Conservation (phyloP, 2,113 vertebrate species). For the Lontra canadensis region DNA sequence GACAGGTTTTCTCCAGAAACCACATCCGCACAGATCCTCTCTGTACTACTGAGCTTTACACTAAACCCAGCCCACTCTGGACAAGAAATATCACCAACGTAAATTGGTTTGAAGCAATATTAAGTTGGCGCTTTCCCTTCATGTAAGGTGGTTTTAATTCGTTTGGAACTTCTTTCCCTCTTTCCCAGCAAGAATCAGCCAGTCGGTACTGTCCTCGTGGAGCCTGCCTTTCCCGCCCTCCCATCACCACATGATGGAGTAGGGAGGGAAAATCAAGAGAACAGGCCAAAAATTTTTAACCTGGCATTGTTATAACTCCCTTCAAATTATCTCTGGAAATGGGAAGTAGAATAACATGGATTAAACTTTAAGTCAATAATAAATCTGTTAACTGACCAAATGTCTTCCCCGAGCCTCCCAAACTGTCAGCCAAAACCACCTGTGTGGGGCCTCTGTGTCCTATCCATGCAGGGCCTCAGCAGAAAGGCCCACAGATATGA, state of each 20-base stretch:
- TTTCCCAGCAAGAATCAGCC: not conserved
- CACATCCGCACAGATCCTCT: fast-evolving
- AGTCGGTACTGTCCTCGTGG: not conserved
- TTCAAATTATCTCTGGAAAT: not conserved
- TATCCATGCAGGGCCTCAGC: not conserved
- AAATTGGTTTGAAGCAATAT: not conserved
- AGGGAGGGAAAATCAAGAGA: not conserved
- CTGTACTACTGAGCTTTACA: not conserved
- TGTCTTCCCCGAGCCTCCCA: not conserved
- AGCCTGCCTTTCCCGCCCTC: too few species aligned
- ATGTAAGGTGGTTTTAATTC: not conserved
- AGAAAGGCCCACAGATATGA: not conserved
- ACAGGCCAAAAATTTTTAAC: not conserved
- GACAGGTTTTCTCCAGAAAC: not conserved
- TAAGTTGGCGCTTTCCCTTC: not conserved
- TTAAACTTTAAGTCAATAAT: not conserved
- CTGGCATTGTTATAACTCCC: not conserved
- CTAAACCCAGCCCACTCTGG: not conserved
- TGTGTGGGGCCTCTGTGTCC: fast-evolving
- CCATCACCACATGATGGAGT: not conserved
- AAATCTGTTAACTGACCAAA: not conserved
- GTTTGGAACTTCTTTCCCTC: not conserved
- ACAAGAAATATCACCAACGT: not conserved
- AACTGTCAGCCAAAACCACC: not conserved
- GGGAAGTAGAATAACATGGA: not conserved